Evolutionary conservation across 2,113 vertebrate genomes (phyloP), one percentile per base, ranked within the genome.

Genomic region (Himantopus leucocephalus): DNA sequence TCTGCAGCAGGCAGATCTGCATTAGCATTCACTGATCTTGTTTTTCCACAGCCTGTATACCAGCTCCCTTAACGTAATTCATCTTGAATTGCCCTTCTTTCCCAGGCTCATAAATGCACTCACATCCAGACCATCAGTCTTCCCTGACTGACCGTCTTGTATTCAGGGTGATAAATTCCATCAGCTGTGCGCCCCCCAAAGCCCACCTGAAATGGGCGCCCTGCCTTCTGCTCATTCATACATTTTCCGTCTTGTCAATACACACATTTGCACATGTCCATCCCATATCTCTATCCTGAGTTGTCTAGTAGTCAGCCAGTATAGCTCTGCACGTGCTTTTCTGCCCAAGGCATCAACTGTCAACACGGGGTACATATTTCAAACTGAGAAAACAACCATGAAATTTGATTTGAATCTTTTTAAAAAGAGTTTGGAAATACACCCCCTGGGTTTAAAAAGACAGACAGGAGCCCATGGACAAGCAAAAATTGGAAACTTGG

Each of bases 331-430:
- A 87, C 59, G 27, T 39, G 74, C 79, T 84, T 92, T 97, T 92
- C 79, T 96, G 96, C 97, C 96, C 71, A 80, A 95, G 96, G 96
- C 95, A 96, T 47, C 66, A 60, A 27, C 95, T 95, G 95, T 96
- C 97, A 96, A 76, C 91, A 85, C 96, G 90, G 17, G 29, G 80
- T 87, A 89, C 56, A 27, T 78, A 91, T 56, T 92, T 94, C 86
- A 95, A 90, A 93, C 62, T 48, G 53, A 96, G 82, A 95, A 89
- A 96, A 90, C 83, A 93, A 92, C 68, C 68, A 92, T 86, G 92
- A 94, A 94, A 93, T 91, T 71, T 60, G 39, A 90, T 92, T 92
- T 88, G n/a, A 81, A 74, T 77, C 56, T 72, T 79, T 86, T 79
- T 3, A 6, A 64, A 66, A n/a, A 53, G 84, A 70, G 59, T 93